Evolutionary conservation across 2,797 vertebrate genomes (phyloP).

Genomic region (Poliocrania exsul): DNA sequence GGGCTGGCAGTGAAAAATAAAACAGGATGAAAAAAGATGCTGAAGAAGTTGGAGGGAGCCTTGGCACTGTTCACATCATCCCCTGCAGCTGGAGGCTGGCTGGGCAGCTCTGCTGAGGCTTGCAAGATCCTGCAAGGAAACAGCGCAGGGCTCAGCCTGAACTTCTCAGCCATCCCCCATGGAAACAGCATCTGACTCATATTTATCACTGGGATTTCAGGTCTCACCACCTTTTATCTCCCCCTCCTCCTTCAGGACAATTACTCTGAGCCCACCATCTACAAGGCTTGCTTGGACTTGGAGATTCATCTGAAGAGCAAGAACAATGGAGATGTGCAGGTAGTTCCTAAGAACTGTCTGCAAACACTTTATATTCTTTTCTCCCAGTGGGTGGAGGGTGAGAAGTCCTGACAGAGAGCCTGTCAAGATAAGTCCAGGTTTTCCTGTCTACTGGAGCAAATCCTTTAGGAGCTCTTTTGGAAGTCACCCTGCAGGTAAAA

Average conservation of each 20-base stretch:
- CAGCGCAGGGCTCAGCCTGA: background rate
- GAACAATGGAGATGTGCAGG: background rate
- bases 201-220: background rate
- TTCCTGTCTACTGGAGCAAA: background rate
- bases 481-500: background rate
- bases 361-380: background rate
- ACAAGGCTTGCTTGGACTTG: background rate
- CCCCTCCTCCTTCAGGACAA: background rate
- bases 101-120: background rate
- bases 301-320: background rate
- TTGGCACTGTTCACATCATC: fast-evolving
- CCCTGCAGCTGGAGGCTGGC: background rate
- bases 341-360: background rate
- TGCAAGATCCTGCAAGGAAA: background rate
- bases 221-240: fast-evolving
- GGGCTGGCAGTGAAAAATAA: background rate
- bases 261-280: background rate
- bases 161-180: background rate
- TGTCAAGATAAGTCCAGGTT: background rate
- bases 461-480: background rate
- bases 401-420: background rate
- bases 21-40: background rate
- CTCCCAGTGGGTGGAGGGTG: background rate
- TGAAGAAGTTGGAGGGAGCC: background rate
- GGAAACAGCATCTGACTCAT: background rate